phyloP scores from a whole-genome alignment of 2,113 vertebrate species.

The Ceuthmochares aereus region DNA sequence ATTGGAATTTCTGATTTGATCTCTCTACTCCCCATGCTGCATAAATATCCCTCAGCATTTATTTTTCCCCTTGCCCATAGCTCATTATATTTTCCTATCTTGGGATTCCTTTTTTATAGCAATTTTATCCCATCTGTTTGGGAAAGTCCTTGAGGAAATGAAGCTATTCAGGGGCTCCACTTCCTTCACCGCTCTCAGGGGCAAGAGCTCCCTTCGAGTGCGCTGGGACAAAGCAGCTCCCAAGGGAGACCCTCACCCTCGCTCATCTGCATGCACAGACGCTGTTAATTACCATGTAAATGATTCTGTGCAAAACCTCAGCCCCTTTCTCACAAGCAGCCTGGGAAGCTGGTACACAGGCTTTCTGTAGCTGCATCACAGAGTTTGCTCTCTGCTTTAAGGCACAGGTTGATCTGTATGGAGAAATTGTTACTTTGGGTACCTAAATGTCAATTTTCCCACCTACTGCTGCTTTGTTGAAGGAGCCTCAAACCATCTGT shows the following conservation, averaged over 20 bases:
- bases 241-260: not conserved
- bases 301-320: conserved; percentile 36
- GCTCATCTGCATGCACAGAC: not conserved
- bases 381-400: not conserved
- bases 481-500: not conserved
- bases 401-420: not conserved
- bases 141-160: conserved; percentile 21
- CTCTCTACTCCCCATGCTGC: not conserved
- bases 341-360: rapidly evolving
- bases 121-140: conserved; percentile 72
- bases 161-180: conserved; percentile 16
- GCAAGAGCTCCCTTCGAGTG: not conserved
- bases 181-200: not conserved
- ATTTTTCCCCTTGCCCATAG: conserved; percentile 63
- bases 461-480: not conserved
- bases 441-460: not conserved
- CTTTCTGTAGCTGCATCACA: not conserved
- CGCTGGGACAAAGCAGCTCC: not conserved
- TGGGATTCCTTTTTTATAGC: conserved; percentile 54
- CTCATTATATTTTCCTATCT: conserved; percentile 72
- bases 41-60: conserved; percentile 65
- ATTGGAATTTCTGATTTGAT: conserved; percentile 67
- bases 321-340: not conserved
- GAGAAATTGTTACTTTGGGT: not conserved
- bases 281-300: conserved; percentile 78